Percentiles rank a stretch among this genome's conserved stretches.
Evolutionary conservation across 2,797 vertebrate species (phyloP).

Genomic region (Argentina silus): DNA sequence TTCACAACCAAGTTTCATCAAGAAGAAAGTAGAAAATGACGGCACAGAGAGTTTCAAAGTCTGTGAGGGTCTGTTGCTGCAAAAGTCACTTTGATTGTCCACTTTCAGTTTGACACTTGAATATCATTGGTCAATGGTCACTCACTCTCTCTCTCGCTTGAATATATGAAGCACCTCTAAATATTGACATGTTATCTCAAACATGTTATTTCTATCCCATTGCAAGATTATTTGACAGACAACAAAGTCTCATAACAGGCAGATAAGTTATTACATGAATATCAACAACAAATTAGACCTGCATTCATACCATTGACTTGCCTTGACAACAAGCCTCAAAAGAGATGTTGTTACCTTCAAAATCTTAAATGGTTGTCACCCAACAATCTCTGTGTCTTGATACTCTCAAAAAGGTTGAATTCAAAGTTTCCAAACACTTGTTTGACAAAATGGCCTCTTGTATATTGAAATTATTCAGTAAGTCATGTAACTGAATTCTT

Average conservation of each 20-base stretch:
- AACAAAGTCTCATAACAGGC: slow-evolving; percentile 13
- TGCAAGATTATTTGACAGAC: slow-evolving; percentile 18
- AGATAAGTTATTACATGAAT: not conserved
- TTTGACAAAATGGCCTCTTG: slow-evolving; percentile 24
- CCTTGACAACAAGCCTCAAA: slow-evolving; percentile 24
- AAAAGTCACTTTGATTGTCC: slow-evolving; percentile 17
- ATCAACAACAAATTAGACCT: slow-evolving; percentile 1
- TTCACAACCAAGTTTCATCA: not conserved
- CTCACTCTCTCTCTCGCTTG: slow-evolving; percentile 1
- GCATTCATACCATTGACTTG: not conserved
- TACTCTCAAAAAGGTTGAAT: slow-evolving; percentile 30
- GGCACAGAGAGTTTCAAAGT: not conserved
- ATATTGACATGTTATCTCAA: slow-evolving; percentile 43
- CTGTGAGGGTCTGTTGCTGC: not conserved
- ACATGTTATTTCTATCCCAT: slow-evolving; percentile 10
- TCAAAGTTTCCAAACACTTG: slow-evolving; percentile 26
- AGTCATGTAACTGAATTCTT: too few species aligned
- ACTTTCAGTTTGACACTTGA: slow-evolving; percentile 20
- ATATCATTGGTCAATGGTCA: not conserved
- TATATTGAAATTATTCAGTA: slow-evolving; percentile 33
- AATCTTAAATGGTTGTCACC: slow-evolving; percentile 22
- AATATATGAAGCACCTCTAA: slow-evolving; percentile 16
- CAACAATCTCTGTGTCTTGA: slow-evolving; percentile 20
- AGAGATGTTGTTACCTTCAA: slow-evolving; percentile 34
- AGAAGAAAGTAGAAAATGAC: not conserved